Evolutionary conservation across 2,888 invertebrate genomes (phyloP), one percentile per base, ranked within the genome.

Genomic region (Cheilosia scutellata): DNA sequence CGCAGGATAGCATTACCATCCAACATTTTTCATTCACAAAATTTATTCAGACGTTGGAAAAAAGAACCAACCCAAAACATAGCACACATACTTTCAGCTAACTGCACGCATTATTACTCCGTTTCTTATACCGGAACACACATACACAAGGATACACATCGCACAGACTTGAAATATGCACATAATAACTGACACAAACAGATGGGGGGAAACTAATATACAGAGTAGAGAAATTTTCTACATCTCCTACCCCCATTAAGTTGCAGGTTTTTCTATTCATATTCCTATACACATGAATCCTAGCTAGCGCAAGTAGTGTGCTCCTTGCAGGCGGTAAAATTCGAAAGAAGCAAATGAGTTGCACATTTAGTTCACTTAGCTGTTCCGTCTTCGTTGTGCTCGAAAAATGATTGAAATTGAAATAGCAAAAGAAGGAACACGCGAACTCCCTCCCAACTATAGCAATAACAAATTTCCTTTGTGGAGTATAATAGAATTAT

Each of bases 111-210:
- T 86, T 86, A 86, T 72, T 86, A 76, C 76, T 79, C 72, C 42
- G 37, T 63, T 40, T 60, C 68, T 44, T 63, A 63, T 51, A 11
- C 55, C 27, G 7, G 44, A 27, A 42, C 42, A 70, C 25, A 44
- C 33, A 13, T 16, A 37, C 11, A 65, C 63, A 65, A 78, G 83
- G 70, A 63, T 74, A 75, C 83, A 53, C 44, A 80, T 80, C 70
- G 62, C 40, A 20, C 20, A 29, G 71, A 60, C 65, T 86, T 82
- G 82, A 86, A 77, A 76, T 86, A 86, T 86, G 86, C 82, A 82
- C 82, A 86, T 86, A 82, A 86, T 86, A 86, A 82, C 82, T 82
- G 86, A 82, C 76, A 77, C 71, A 76, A 82, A 57, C 82, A 82
- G 72, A 82, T 72, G 55, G 55, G 33, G 44, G 13, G n/a, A 49